Base-by-base conservation (phyloP, 2,888 invertebrate genomes). In the Lithophane ornitopus region DNA sequence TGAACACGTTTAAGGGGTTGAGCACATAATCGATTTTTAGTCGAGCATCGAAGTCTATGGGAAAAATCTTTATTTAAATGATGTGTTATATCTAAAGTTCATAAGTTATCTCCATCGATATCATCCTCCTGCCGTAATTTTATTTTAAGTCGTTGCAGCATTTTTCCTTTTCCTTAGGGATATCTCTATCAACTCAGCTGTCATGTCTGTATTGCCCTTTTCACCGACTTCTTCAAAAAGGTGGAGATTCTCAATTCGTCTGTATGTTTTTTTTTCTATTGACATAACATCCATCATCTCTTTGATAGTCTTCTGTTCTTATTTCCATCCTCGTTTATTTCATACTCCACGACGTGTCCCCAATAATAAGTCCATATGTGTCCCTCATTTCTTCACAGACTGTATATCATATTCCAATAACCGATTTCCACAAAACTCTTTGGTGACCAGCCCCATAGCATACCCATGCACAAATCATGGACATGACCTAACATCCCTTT, bases 1-100 rank as follows among this genome's bases (percentile, higher is more conserved):
- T 72, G 41, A 72, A 68, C 83, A 82, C 52, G 63, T 68, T 83
- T 78, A 58, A 72, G 85, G 70, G 59, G 61, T 73, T 70, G 16
- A 41, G 11, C 44, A 61, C 26, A 70, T 22, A 9, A 76, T 58
- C 56, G 39, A 44, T 52, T 70, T 63, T 67, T 63, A 62, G 44
- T 66, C 66, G 34, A 70, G 28, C 34, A 26, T 56, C 46, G 26
- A 11, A 58, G 14, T 49, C 2, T 22, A 46, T 46, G 16, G 16
- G n/a, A 11, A 56, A 46, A 75, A 46, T 46, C 16, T 39, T 44
- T 73, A 26, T 67, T 56, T n/a, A 39, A 54, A n/a, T 26, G 12
- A 46, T 46, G 49, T 49, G 8, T 19, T 49, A 49, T 12, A 44
- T 44, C 12, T 0, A 28, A 49, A 52, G 22, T 49, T 49, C 7